phyloP scores from a whole-genome alignment of 2,888 invertebrate species.

The Fragum fragum region DNA sequence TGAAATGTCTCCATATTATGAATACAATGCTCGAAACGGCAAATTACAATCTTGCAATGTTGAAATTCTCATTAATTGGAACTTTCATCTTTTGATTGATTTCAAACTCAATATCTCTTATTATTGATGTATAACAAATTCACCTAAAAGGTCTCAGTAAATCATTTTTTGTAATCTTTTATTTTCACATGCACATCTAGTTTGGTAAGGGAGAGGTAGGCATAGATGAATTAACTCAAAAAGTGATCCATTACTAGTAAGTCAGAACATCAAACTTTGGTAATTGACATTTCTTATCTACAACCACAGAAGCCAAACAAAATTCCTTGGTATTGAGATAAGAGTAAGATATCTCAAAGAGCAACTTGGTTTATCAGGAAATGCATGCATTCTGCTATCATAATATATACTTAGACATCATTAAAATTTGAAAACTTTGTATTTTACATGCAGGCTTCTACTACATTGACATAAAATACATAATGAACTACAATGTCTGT shows the following conservation, averaged over 20 bases:
- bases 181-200: too few relatives aligned
- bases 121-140: too few relatives aligned
- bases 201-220: not conserved
- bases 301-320: constrained; percentile 2
- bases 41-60: too few relatives aligned
- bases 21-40: too few relatives aligned
- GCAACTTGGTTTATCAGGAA: constrained; percentile 1
- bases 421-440: not conserved
- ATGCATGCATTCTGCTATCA: constrained; percentile 19
- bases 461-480: constrained; percentile 24
- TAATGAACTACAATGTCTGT: constrained; percentile 15
- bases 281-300: constrained; percentile 28
- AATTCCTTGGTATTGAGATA: not conserved
- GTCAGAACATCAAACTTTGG: constrained; percentile 20
- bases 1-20: too few relatives aligned
- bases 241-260: constrained; percentile 12
- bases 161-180: too few relatives aligned
- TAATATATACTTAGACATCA: not conserved
- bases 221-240: not conserved
- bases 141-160: too few relatives aligned
- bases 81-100: too few relatives aligned
- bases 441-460: constrained; percentile 26
- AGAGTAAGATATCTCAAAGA: constrained; percentile 4
- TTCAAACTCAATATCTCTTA: too few relatives aligned
- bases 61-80: too few relatives aligned